phyloP scores from a whole-genome alignment of 2,113 vertebrate genomes.

The Pollimyrus isidori region DNA sequence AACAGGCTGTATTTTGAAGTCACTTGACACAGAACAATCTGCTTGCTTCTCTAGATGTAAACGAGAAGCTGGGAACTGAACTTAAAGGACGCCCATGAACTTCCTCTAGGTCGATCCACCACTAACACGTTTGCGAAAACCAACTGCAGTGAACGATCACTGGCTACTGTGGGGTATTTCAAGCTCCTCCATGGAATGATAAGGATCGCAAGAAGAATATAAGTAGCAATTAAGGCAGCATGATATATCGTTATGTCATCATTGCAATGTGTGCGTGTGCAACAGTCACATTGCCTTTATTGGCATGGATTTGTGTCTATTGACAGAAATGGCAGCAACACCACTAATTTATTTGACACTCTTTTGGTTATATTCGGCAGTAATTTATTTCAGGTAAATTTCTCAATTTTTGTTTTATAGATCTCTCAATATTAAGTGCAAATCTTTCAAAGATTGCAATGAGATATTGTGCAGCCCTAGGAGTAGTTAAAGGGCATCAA shows the following conservation, averaged over 20 bases:
- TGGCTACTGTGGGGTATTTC: neutral
- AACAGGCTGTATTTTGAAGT: neutral
- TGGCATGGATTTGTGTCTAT: neutral
- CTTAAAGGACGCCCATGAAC: neutral
- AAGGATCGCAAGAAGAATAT: neutral
- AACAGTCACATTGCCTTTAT: neutral
- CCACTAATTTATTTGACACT: neutral
- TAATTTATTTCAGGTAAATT: neutral
- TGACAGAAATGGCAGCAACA: neutral
- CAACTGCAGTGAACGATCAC: neutral
- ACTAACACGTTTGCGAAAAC: neutral
- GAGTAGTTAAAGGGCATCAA: neutral
- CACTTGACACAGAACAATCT: neutral
- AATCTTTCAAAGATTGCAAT: neutral
- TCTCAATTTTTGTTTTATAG: neutral
- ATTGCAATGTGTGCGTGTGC: neutral
- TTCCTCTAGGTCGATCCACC: neutral
- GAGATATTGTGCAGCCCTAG: neutral
- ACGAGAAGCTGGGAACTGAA: neutral
- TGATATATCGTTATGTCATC: neutral
- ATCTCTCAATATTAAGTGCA: neutral
- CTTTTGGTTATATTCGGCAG: neutral
- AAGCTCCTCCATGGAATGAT: neutral
- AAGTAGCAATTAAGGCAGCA: neutral
- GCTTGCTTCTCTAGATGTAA: neutral